Percentiles rank a stretch among this genome's conserved stretches.
Evolutionary conservation across 2,113 vertebrate genomes (phyloP).

Genomic region (cat (Felis catus)): DNA sequence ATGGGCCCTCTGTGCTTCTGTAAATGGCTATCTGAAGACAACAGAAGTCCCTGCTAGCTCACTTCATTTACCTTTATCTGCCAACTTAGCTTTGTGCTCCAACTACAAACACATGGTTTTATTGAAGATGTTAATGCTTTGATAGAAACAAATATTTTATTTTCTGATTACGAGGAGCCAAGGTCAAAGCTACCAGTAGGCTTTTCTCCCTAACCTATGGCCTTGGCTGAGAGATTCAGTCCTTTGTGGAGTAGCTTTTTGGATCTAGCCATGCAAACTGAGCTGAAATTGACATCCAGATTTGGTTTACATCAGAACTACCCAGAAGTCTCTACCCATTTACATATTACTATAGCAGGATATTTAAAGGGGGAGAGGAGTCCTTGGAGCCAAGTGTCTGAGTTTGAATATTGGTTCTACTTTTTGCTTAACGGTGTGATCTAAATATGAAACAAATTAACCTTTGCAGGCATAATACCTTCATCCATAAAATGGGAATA

Average conservation of each 20-base stretch:
- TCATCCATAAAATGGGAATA: not conserved
- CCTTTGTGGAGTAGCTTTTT: not conserved
- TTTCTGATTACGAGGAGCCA: not conserved
- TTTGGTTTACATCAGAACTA: not conserved
- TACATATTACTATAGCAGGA: not conserved
- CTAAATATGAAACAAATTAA: not conserved
- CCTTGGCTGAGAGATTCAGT: not conserved
- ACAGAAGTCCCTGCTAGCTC: not conserved
- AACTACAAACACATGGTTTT: not conserved
- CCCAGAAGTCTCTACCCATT: not conserved
- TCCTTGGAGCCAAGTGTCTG: not conserved
- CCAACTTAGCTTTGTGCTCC: not conserved
- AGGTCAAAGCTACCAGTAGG: not conserved
- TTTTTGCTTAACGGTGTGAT: not conserved
- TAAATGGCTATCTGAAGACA: not conserved
- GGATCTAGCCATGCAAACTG: not conserved
- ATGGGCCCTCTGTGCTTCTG: not conserved
- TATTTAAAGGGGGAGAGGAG: not conserved
- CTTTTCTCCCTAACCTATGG: accelerated
- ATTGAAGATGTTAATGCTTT: not conserved
- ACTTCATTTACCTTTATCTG: not conserved
- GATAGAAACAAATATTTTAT: not conserved
- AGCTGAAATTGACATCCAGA: not conserved
- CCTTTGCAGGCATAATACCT: not conserved
- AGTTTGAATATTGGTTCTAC: not conserved